Evolutionary conservation across 2,888 invertebrate genomes (phyloP), one percentile per base, ranked within the genome.

Genomic region (Phyto melanocephala): DNA sequence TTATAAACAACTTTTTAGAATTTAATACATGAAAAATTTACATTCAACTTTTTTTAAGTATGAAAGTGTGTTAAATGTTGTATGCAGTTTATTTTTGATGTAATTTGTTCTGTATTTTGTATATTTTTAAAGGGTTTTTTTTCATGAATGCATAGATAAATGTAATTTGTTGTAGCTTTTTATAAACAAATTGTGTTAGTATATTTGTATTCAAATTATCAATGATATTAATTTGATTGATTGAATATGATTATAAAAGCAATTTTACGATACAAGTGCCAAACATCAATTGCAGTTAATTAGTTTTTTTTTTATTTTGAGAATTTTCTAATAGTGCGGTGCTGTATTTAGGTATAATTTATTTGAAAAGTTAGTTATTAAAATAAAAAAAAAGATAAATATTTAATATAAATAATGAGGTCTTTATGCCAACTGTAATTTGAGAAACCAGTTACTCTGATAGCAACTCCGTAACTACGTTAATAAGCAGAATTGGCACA

Each of bases 251-350:
- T 56, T 54, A 81, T 54, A 65, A 54, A 70, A 72, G 71, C 72
- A 37, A 5, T 72, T 72, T 72, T 62, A 58, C 62, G 6, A 35
- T 75, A 70, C 33, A 54, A 17, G 81, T 82, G 81, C 77, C 22
- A 71, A 60, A 70, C 11, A 65, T n/a, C 54, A 33, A 50, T 42
- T 50, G 35, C 4, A 17, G 1, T 47, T 58, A 62, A 22, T 50
- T 47, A n/a, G n/a, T 11, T 70, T 33, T 63, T 37, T 33, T 37
- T 22, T 3, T 1, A 33, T 47, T 70, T 62, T 10, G 15, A 58
- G 17, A 3, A 37, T 50, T 70, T 71, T 75, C 74, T 70, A 78
- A 35, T 10, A 71, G 82, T 82, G 82, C 82, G 79, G 79, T 79
- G 82, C 75, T 70, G 60, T 20, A 22, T 35, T 42, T 52, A 60